A percentile compares a stretch with the other conserved stretches of the same genome.
Conservation (phyloP, 2,113 vertebrate genomes). For the Lepisosteus osseus region DNA sequence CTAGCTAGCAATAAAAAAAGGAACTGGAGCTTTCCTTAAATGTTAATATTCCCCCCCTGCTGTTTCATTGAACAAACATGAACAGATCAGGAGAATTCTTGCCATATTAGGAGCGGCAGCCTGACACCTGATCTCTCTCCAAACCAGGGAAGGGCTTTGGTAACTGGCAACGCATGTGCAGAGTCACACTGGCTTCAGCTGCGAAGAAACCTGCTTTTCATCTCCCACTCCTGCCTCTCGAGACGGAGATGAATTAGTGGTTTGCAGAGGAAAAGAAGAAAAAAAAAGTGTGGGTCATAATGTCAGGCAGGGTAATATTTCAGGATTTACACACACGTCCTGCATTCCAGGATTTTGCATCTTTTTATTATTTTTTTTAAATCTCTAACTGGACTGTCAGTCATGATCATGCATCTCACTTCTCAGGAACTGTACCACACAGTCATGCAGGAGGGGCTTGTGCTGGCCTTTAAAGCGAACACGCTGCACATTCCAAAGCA, state of each 20-base stretch:
- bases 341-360: too few relatives aligned
- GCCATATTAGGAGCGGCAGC: slow-evolving; percentile 55
- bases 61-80: slow-evolving; percentile 19
- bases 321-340: too few relatives aligned
- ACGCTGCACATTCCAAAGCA: too few relatives aligned
- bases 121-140: slow-evolving; percentile 33
- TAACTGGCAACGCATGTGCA: slow-evolving; percentile 14
- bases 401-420: too few relatives aligned
- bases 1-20: not conserved
- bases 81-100: slow-evolving; percentile 47
- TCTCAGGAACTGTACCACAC: too few relatives aligned
- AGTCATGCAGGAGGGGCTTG: too few relatives aligned
- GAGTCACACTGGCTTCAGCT: slow-evolving; percentile 11
- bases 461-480: too few relatives aligned
- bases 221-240: not conserved
- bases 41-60: slow-evolving; percentile 31
- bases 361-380: not conserved
- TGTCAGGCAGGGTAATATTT: too few relatives aligned
- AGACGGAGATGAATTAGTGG: too few relatives aligned
- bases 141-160: not conserved
- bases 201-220: slow-evolving; percentile 12
- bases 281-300: too few relatives aligned
- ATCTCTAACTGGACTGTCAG: not conserved
- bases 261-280: too few relatives aligned
- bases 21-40: slow-evolving; percentile 27